Evolutionary conservation across 2,797 vertebrate species (phyloP).

Genomic region (Centropyge bicolor): DNA sequence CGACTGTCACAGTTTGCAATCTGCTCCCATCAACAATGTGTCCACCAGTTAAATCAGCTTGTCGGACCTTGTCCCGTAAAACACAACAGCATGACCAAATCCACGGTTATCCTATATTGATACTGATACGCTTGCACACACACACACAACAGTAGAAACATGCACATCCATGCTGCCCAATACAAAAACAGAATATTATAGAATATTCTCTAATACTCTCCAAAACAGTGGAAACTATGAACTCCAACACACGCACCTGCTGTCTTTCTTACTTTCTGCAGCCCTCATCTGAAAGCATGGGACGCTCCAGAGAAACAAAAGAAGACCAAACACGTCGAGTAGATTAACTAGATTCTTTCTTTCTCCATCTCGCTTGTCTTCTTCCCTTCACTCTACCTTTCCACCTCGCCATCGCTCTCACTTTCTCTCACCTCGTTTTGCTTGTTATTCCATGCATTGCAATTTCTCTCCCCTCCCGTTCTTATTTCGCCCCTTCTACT

Average conservation of each 20-base stretch:
- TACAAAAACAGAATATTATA: too few relatives aligned
- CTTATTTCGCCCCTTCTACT: not conserved
- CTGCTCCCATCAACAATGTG: constrained; percentile 29
- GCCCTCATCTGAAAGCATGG: constrained; percentile 25
- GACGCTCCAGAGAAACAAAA: constrained; percentile 9
- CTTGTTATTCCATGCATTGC: constrained; percentile 23
- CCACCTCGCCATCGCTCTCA: constrained; percentile 9
- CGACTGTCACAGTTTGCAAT: constrained; percentile 36
- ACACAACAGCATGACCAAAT: not conserved
- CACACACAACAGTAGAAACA: not conserved
- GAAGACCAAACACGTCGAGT: constrained; percentile 11
- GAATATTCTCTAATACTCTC: not conserved
- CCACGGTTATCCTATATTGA: not conserved
- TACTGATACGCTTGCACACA: not conserved
- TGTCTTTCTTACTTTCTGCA: constrained; percentile 27
- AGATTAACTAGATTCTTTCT: constrained; percentile 50
- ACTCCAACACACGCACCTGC: not conserved
- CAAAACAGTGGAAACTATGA: too few relatives aligned
- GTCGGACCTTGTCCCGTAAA: constrained; percentile 10
- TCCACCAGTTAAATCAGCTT: constrained; percentile 22
- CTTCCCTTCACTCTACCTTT: constrained; percentile 5
- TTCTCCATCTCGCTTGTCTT: constrained; percentile 20
- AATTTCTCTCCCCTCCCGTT: constrained; percentile 38
- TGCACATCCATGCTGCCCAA: not conserved
- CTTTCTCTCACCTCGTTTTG: constrained; percentile 30